Conservation (phyloP, 37 sponge, comb jelly and placozoan species). For the Agelas oroides region DNA sequence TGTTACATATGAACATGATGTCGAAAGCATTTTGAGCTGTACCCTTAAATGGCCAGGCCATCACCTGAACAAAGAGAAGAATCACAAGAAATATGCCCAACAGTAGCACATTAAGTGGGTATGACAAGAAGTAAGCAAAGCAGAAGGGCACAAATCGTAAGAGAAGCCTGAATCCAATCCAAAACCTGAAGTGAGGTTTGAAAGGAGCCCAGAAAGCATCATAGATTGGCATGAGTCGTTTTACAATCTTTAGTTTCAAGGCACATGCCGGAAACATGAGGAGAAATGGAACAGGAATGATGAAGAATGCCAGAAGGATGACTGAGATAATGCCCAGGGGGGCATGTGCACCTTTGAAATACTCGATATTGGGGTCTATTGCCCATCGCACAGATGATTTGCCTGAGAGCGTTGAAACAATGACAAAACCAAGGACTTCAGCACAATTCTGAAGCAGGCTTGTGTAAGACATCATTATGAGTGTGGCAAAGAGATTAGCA, state of each 20-base stretch:
- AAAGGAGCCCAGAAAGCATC: slow-evolving; percentile 65
- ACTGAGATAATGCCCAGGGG: slow-evolving; percentile 32
- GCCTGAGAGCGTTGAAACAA: not conserved
- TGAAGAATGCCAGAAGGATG: slow-evolving; percentile 10
- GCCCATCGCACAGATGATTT: slow-evolving; percentile 11
- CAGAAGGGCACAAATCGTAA: slow-evolving; percentile 26
- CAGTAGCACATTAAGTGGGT: slow-evolving; percentile 3
- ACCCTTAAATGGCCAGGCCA: slow-evolving; percentile 36
- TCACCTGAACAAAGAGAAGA: slow-evolving; percentile 16
- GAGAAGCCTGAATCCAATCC: slow-evolving; percentile 63
- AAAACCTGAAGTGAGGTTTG: slow-evolving; percentile 45
- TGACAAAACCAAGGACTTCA: not conserved
- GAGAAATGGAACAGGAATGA: slow-evolving; percentile 38
- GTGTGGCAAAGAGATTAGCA: slow-evolving; percentile 50
- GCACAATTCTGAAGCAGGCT: slow-evolving; percentile 34
- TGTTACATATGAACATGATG: slow-evolving; percentile 17
- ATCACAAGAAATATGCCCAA: slow-evolving; percentile 2
- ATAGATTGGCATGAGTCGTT: slow-evolving; percentile 32
- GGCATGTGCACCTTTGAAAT: slow-evolving; percentile 31
- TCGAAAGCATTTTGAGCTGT: slow-evolving; percentile 25
- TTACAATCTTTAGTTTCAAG: not conserved
- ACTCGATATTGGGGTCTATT: slow-evolving; percentile 36
- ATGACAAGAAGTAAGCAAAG: not conserved
- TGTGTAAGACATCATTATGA: slow-evolving; percentile 45
- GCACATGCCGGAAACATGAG: slow-evolving; percentile 26